Base-by-base conservation (phyloP, 2,797 vertebrate genomes). In the Semotilus atromaculatus region DNA sequence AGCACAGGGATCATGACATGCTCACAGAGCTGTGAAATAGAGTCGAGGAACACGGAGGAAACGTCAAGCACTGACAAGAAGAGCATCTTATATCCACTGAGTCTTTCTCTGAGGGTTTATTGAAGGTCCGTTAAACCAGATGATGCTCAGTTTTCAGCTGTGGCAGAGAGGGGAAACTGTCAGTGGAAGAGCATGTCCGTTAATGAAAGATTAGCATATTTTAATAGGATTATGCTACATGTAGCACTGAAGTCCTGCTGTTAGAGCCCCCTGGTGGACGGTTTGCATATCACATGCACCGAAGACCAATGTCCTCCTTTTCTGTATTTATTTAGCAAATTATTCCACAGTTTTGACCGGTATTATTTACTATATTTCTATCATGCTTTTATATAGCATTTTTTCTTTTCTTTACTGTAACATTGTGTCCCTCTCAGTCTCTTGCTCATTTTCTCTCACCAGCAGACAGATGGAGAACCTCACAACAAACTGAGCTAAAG, bases 191-290 rank as follows among this genome's bases (percentile, higher is more conserved):
- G 64, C 19, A 53, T 80, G 64, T 2, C 78, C 5, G 13, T 36
- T 67, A 67, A 80, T 67, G 62, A 67, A 51, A 51, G 78, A 67
- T 68, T 23, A n/a, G 19, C 45, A 70, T 80, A 26, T 68, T 68
- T 76, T 26, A 76, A 76, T 76, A 60, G 34, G 74, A 76, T 76
- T 60, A 60, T 77, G 75, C 75, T 19, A 10, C 48, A 71, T 43
- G 34, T 40, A 43, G 53, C 10, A 60, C 5, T 29, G 3, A 70
- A 68, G 64, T 29, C 48, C 66, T 74, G 71, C 43, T 64, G 23
- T 64, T 48, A 74, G 43, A 48, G 81, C 71, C 81, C 43, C 31
- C 81, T 51, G 81, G 58, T 75, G 81, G 40, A 31, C 40, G 31
- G 13, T 60, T 51, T 9, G 2, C 58, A 21, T 11, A 43, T 43